Evolutionary conservation across 2,797 vertebrate species (phyloP), one percentile per base, ranked within the genome.

Genomic region (Phrynocephalus forsythii): DNA sequence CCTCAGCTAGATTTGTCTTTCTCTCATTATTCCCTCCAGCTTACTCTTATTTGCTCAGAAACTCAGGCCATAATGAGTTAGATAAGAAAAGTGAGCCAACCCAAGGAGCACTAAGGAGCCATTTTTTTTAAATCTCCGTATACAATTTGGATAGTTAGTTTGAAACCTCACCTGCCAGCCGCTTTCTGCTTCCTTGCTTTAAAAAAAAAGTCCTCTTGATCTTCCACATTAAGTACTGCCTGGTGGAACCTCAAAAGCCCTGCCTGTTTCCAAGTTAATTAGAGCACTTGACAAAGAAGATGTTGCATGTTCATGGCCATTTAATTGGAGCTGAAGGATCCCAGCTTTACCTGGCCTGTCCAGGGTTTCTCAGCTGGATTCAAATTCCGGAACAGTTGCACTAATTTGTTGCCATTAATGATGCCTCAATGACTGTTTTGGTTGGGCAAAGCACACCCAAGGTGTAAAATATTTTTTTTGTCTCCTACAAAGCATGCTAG

Each of bases 61-160:
- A 8, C 33, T 79, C 87, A 83, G 67, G 52, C 71, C 15, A 50
- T 69, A 87, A 24, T 5, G 1, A 1, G 3, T 3, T 79, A 44
- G 82, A 63, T 63, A 63, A 63, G 60, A 63, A 63, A 20, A 20
- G 60, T 15, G 60, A 63, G 13, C 60, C 60, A 63, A 15, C 5
- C 3, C 48, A 72, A 82, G 56, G 50, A 50, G 52, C 0, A 0
- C 76, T 20, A 33, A 0, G 30, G 24, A 0, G 0, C 66, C 78
- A 71, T 66, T 48, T 90, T 48, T 90, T 82, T 71, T 80, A 63
- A 20, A 86, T 73, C 75, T 18, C 0, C n/a, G 87, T 67, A 81
- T 78, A 86, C 71, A 68, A 50, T 69, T 52, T 15, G 0, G 13
- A 66, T 88, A 92, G 80, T 87, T 60, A 24, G 22, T n/a, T 86